Evolutionary conservation across 1,140 invertebrate genomes (phyloP).

Genomic region (Apis mellifera): DNA sequence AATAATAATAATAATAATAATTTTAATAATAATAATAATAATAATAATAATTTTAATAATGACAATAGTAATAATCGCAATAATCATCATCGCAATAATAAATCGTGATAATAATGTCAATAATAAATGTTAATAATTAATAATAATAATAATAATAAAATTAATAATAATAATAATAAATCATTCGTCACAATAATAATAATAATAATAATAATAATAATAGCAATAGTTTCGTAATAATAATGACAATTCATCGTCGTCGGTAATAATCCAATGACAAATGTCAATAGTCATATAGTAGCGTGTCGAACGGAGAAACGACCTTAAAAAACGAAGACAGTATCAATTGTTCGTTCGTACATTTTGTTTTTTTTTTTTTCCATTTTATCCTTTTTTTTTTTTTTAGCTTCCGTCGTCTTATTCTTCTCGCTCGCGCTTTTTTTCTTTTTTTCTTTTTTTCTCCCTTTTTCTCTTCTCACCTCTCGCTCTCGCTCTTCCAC

Average conservation of each 20-base stretch:
- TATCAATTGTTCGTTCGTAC: conserved; percentile 78
- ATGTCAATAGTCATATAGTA: conserved; percentile 76
- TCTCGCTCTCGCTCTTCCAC: conserved; percentile 67
- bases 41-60: conserved; percentile 67
- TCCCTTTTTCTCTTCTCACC: conserved; percentile 68
- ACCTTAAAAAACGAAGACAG: conserved; percentile 76
- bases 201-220: conserved; percentile 62
- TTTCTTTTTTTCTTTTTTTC: conserved; percentile 67
- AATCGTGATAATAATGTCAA: conserved; percentile 67
- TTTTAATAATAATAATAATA: conserved; percentile 71
- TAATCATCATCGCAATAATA: conserved; percentile 67
- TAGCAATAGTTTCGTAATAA: conserved; percentile 72
- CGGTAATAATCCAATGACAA: conserved; percentile 77
- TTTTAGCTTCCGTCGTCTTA: conserved; percentile 72
- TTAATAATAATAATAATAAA: conserved; percentile 66
- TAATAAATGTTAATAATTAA: conserved; percentile 74
- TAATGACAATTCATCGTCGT: conserved; percentile 74
- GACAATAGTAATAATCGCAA: conserved; percentile 57
- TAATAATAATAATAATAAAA: conserved; percentile 65
- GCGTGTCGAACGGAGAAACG: conserved; percentile 76
- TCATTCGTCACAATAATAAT: conserved; percentile 56
- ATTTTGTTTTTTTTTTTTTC: conserved; percentile 71
- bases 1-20: conserved; percentile 71
- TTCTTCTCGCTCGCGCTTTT: conserved; percentile 63
- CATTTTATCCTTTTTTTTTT: conserved; percentile 64